Evolutionary conservation across 2,113 vertebrate species (phyloP).

Genomic region (Lepus europaeus): DNA sequence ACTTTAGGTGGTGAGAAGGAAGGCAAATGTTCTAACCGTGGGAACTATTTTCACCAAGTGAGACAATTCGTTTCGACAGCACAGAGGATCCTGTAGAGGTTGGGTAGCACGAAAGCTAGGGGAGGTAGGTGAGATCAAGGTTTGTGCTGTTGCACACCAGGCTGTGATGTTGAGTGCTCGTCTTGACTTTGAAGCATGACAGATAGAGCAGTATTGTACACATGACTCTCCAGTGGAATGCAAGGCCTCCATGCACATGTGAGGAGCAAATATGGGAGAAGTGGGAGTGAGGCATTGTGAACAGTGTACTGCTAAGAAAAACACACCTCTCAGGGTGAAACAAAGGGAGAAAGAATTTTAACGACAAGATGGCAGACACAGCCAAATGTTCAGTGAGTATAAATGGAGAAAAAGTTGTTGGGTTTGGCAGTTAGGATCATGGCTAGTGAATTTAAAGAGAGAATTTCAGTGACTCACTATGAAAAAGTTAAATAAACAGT

Average conservation of each 20-base stretch:
- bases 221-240: neutral
- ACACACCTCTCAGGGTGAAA: neutral
- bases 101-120: neutral
- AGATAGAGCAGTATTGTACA: neutral
- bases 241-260: neutral
- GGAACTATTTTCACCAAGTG: conserved; percentile 3
- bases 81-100: neutral
- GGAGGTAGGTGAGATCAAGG: neutral
- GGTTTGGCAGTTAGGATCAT: neutral
- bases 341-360: neutral
- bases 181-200: neutral
- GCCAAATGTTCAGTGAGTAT: neutral
- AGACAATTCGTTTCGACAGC: neutral
- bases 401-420: neutral
- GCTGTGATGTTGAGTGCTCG: neutral
- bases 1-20: neutral
- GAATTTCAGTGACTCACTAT: neutral
- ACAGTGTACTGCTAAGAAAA: neutral
- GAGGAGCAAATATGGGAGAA: neutral
- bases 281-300: neutral
- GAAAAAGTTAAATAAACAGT: neutral
- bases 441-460: conserved; percentile 3
- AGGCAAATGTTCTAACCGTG: neutral
- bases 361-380: neutral
- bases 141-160: neutral